These are phyloP conservation scores for Dasysyrphus tricinctus DNA, from an alignment of 2,888 invertebrate species.

Conservation along the genomic window DNA sequence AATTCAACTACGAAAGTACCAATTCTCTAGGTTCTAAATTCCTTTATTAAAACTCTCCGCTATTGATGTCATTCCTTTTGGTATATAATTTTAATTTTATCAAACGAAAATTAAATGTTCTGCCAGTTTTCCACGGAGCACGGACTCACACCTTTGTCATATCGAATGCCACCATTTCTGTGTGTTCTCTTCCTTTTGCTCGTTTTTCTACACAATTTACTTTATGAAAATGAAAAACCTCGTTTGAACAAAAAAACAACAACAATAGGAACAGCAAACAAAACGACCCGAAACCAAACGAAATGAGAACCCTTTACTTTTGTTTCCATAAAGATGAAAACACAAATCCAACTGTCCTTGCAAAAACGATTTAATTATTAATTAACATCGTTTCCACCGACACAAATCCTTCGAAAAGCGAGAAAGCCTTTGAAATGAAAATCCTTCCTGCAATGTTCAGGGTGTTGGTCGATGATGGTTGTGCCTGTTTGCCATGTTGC, in stretches of 20 bases:
- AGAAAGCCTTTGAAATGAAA: conserved; percentile 54
- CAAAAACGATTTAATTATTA: conserved; percentile 66
- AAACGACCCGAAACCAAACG: neutral
- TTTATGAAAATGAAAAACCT: conserved; percentile 21
- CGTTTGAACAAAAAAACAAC: neutral
- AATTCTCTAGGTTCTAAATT: neutral
- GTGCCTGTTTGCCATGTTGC: neutral
- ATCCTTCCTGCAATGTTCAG: conserved; percentile 9
- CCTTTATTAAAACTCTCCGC: neutral
- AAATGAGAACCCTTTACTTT: conserved; percentile 9
- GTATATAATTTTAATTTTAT: conserved; percentile 27
- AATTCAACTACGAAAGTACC: neutral
- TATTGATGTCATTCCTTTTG: conserved; percentile 12
- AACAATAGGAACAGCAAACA: neutral
- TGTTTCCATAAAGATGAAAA: neutral
- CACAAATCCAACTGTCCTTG: conserved; percentile 38
- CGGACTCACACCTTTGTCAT: conserved; percentile 25
- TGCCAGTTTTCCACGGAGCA: conserved; percentile 23
- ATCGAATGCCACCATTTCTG: conserved; percentile 29
- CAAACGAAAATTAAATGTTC: conserved; percentile 37
- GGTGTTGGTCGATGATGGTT: conserved; percentile 1
- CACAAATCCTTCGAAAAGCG: conserved; percentile 14
- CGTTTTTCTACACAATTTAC: conserved; percentile 24
- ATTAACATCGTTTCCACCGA: conserved; percentile 49
- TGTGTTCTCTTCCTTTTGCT: neutral